A percentile compares a stretch with the other conserved stretches of the same genome.
Evolutionary conservation across 2,888 invertebrate species (phyloP).

Genomic region (Plagiodera versicolora): DNA sequence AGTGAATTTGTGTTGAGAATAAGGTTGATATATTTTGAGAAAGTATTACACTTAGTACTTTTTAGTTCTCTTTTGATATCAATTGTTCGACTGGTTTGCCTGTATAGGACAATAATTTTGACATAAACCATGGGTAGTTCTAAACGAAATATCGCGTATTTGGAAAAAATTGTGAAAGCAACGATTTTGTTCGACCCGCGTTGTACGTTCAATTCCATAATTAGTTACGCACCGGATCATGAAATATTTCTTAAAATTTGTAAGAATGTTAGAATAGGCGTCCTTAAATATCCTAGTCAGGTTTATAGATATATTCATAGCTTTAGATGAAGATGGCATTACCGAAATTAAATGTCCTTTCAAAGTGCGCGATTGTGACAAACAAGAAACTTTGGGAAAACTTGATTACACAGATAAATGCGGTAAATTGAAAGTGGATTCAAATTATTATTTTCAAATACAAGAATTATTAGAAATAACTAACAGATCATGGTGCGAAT

Average conservation of each 20-base stretch:
- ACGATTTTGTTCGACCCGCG: not conserved
- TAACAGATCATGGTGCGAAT: constrained; percentile 16
- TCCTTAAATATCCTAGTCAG: not conserved
- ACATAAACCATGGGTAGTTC: not conserved
- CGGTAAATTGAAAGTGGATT: constrained; percentile 2
- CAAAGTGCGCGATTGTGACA: constrained; percentile 8
- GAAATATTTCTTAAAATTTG: too few relatives aligned
- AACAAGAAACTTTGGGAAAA: not conserved
- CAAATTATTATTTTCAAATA: constrained; percentile 15
- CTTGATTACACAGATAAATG: constrained; percentile 6
- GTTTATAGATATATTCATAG: not conserved
- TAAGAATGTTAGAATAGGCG: too few relatives aligned
- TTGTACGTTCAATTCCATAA: not conserved
- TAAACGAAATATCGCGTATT: not conserved
- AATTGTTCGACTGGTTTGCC: too few relatives aligned
- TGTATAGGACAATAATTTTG: too few relatives aligned
- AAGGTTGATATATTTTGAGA: too few relatives aligned
- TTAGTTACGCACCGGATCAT: not conserved
- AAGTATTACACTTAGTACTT: too few relatives aligned
- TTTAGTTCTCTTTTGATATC: too few relatives aligned
- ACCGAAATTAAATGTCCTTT: constrained; percentile 19
- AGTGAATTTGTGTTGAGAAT: too few relatives aligned
- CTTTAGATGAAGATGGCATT: constrained; percentile 10
- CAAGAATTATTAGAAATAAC: constrained; percentile 15
- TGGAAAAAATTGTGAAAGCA: constrained; percentile 7